Evolutionary conservation across 2,888 invertebrate species (phyloP), one percentile per base, ranked within the genome.

Genomic region (Troides helena): DNA sequence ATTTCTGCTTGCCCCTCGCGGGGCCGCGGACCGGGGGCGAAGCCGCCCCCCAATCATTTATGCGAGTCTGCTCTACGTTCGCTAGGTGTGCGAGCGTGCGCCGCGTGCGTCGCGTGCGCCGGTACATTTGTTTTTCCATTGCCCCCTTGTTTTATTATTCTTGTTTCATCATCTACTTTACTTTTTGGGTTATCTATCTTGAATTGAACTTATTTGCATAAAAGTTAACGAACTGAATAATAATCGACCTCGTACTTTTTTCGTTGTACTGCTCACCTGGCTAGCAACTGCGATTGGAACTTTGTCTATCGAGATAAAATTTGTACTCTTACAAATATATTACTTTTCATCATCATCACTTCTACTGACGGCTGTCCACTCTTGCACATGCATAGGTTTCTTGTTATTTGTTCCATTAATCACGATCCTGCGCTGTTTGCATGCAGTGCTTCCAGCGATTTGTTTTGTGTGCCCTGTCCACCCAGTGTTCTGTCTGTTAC

Each of bases 141-240:
- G 23, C 23, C 6, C 12, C n/a, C 6, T 23, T 12, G 23, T 21
- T 58, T 58, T 58, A 25, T 58, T 58, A 25, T 58, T 58, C 57
- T n/a, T 21, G 56, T 56, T 62, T 43, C 23, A 12, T 12, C 46
- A 43, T 43, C 21, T 61, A 57, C 30, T 43, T 46, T 17, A 43
- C 30, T 65, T 59, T 46, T 66, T 66, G n/a, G 18, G 21, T 18
- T 8, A 59, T 59, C n/a, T 60, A 18, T 61, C 21, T 66, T 21
- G 12, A 25, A 68, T 14, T 58, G 50, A 21, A 59, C 46, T 46
- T 59, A 63, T 63, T 62, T 68, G 23, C 68, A 65, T 69, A 65
- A 69, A 69, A 69, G 1, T 64, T 53, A 59, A 69, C 68, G 68
- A 69, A 39, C 56, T 60, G n/a, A 23, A 39, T 39, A 63, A 53